These are phyloP conservation scores for Myripristis jacobus DNA, from an alignment of 2,797 vertebrate species.

Conservation along the genomic window DNA sequence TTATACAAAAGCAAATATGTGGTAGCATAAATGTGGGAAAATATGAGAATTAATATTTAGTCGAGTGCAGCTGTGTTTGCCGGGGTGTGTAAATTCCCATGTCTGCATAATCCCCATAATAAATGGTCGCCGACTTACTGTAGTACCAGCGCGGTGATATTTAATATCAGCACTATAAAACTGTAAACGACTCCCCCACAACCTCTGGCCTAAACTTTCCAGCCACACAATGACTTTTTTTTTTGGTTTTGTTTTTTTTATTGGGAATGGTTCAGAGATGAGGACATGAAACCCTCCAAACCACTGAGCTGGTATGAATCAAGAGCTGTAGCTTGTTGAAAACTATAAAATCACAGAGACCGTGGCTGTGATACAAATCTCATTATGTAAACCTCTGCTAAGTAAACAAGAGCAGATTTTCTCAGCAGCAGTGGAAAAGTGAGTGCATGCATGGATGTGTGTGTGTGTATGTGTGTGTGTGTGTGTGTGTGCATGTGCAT, in stretches of 20 bases:
- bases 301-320: neutral
- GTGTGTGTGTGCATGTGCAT: slow-evolving; percentile 4
- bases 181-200: neutral
- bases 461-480: slow-evolving; percentile 21
- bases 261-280: neutral
- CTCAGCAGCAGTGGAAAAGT: slow-evolving; percentile 4
- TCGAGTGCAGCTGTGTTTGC: slow-evolving; percentile 33
- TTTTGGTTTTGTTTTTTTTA: neutral
- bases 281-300: neutral
- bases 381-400: slow-evolving; percentile 18
- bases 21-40: slow-evolving; percentile 18
- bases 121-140: neutral
- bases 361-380: slow-evolving; percentile 40
- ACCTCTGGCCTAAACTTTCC: neutral
- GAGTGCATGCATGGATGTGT: neutral
- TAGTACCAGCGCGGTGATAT: slow-evolving; percentile 23
- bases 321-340: slow-evolving; percentile 10
- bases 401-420: slow-evolving; percentile 17
- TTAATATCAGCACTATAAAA: slow-evolving; percentile 27
- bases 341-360: slow-evolving; percentile 10
- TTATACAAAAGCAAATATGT: slow-evolving; percentile 15
- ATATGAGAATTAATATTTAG: slow-evolving; percentile 18
- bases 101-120: slow-evolving; percentile 34
- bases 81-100: slow-evolving; percentile 40
- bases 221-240: neutral